Percentiles rank a stretch among this genome's conserved stretches.
phyloP scores from a whole-genome alignment of 2,888 invertebrate species.

The Drosophila kambysellisi region DNA sequence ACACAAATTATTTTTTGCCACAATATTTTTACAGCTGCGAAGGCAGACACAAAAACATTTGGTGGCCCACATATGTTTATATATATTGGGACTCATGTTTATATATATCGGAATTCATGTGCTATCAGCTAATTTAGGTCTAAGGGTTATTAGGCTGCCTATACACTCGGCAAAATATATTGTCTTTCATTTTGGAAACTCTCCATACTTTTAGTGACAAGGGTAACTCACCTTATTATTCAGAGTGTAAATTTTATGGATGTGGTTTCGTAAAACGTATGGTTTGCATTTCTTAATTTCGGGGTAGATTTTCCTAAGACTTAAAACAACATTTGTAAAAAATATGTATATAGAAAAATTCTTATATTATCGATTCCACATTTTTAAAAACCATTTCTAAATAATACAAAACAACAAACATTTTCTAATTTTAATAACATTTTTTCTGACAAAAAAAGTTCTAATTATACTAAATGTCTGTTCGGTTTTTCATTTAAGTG shows the following conservation, averaged over 20 bases:
- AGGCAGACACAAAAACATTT: constrained; percentile 58
- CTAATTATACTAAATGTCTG: neutral
- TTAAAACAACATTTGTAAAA: neutral
- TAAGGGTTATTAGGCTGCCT: neutral
- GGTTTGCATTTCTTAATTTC: neutral
- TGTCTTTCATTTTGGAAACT: neutral
- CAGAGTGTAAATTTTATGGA: neutral
- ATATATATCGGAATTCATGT: constrained; percentile 38
- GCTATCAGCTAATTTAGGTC: constrained; percentile 48
- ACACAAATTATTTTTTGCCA: constrained; percentile 56
- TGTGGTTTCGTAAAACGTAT: neutral
- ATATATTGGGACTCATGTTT: constrained; percentile 36
- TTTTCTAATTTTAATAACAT: neutral
- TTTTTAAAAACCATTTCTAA: neutral
- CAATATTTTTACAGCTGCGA: constrained; percentile 73
- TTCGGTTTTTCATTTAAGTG: neutral
- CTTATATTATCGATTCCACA: no score
- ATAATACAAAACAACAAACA: neutral
- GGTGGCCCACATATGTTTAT: constrained; percentile 41
- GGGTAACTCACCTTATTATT: neutral
- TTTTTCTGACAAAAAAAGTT: neutral
- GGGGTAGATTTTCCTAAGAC: neutral
- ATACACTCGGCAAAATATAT: neutral
- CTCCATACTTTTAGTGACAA: neutral
- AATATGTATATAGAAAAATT: neutral